Percentiles rank a stretch among this genome's conserved stretches.
Conservation (phyloP, 2,113 vertebrate genomes). For the Pachypanchax playfairii region DNA sequence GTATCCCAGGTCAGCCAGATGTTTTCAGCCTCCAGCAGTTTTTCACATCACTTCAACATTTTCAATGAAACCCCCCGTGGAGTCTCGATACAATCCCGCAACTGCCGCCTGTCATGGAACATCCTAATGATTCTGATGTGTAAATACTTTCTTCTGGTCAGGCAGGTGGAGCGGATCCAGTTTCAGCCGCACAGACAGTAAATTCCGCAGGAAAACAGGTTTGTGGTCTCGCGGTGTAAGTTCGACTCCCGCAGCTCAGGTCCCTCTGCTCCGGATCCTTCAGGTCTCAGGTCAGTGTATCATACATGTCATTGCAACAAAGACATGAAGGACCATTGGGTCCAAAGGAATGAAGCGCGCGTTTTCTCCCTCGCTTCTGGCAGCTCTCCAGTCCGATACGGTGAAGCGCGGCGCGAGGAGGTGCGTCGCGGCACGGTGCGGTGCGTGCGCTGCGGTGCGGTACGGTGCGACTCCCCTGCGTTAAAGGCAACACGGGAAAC, state of each 20-base stretch:
- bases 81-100: background rate
- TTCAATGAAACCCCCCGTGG: background rate
- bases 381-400: background rate
- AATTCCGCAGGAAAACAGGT: conserved; percentile 14
- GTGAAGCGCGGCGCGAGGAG: no score
- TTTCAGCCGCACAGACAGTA: background rate
- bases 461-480: background rate
- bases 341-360: background rate
- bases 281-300: background rate
- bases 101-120: background rate
- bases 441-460: background rate
- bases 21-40: background rate
- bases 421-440: background rate
- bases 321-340: background rate
- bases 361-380: background rate
- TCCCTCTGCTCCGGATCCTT: background rate
- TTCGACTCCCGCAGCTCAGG: background rate
- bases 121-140: conserved; percentile 12
- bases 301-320: background rate
- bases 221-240: background rate
- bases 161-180: background rate
- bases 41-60: conserved; percentile 15
- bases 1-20: conserved; percentile 26
- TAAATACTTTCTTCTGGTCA: background rate
- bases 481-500: background rate